Conservation (phyloP, 35 echinoderm and acorn worm species). For the Lytechinus pictus region DNA sequence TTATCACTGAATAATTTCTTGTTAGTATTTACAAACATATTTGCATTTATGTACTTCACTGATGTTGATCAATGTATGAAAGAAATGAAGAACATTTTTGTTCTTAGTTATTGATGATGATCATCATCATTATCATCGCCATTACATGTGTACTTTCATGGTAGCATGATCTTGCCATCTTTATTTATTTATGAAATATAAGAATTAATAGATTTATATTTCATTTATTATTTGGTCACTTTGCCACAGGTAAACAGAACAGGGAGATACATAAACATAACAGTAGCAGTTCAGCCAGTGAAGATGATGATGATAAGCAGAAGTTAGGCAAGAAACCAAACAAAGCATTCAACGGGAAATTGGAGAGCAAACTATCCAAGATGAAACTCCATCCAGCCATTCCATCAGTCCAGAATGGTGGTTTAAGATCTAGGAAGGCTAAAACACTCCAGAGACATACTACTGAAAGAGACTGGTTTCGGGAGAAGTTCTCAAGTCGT, state of each 20-base stretch:
- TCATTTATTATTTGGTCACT: neutral
- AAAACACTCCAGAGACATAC: slow-evolving; percentile 44
- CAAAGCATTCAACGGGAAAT: neutral
- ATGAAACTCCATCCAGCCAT: slow-evolving; percentile 16
- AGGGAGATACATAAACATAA: neutral
- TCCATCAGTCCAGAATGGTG: neutral
- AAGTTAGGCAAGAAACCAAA: neutral
- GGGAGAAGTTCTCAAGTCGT: slow-evolving; percentile 20
- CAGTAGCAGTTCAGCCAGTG: slow-evolving; percentile 56
- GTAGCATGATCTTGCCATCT: too few species aligned
- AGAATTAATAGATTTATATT: neutral
- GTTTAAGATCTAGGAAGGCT: neutral
- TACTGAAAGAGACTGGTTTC: slow-evolving; percentile 29
- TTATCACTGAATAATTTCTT: too few species aligned
- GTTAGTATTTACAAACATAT: too few species aligned
- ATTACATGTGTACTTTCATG: too few species aligned
- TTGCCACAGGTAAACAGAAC: slow-evolving; percentile 23
- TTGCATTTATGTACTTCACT: too few species aligned
- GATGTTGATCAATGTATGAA: too few species aligned
- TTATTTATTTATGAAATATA: too few species aligned
- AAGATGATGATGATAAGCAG: slow-evolving; percentile 33
- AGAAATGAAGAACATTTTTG: too few species aligned
- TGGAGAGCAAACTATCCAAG: neutral
- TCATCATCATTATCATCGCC: too few species aligned
- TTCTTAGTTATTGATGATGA: too few species aligned